Percentiles rank a stretch among this genome's conserved stretches.
These are phyloP conservation scores for Oscheius myriophilus DNA, from an alignment of 2,888 invertebrate genomes.

Conservation along the genomic window DNA sequence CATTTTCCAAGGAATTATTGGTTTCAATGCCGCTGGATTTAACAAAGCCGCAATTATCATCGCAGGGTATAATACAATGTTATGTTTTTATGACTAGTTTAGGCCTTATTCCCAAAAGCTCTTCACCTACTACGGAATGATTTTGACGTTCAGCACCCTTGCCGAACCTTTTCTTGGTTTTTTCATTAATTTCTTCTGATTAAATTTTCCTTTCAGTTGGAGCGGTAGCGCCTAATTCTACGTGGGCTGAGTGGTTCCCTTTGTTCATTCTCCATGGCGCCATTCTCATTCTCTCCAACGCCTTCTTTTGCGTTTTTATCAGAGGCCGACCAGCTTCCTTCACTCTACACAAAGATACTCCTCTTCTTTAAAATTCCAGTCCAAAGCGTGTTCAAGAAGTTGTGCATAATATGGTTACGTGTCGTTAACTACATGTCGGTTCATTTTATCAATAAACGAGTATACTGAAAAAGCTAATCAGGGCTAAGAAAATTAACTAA, in stretches of 20 bases:
- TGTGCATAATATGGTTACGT: too few species aligned
- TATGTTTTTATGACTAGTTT: slow-evolving; percentile 3
- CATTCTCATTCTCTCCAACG: slow-evolving; percentile 15
- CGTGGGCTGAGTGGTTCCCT: slow-evolving; percentile 27
- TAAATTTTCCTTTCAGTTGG: slow-evolving; percentile 18
- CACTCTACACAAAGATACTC: slow-evolving; percentile 6
- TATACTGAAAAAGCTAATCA: too few species aligned
- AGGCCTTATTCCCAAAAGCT: slow-evolving; percentile 39
- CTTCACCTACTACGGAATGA: slow-evolving; percentile 34
- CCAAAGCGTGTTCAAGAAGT: too few species aligned
- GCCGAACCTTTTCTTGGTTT: slow-evolving; percentile 30
- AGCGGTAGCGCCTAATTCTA: slow-evolving; percentile 16
- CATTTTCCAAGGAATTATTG: slow-evolving; percentile 39
- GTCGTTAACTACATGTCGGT: too few species aligned
- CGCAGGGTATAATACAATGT: slow-evolving; percentile 25
- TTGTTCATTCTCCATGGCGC: slow-evolving; percentile 19
- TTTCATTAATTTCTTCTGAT: not conserved
- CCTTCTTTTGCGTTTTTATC: slow-evolving; percentile 23
- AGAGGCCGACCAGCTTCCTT: slow-evolving; percentile 14
- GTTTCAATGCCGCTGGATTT: slow-evolving; percentile 46
- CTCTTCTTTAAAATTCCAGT: not conserved
- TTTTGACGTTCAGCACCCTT: slow-evolving; percentile 33
- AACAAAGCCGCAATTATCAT: slow-evolving; percentile 43
- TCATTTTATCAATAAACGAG: too few species aligned
- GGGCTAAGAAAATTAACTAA: too few species aligned